These are phyloP conservation scores for Leiothrix lutea DNA, from an alignment of 2,113 vertebrate genomes.

Conservation along the genomic window DNA sequence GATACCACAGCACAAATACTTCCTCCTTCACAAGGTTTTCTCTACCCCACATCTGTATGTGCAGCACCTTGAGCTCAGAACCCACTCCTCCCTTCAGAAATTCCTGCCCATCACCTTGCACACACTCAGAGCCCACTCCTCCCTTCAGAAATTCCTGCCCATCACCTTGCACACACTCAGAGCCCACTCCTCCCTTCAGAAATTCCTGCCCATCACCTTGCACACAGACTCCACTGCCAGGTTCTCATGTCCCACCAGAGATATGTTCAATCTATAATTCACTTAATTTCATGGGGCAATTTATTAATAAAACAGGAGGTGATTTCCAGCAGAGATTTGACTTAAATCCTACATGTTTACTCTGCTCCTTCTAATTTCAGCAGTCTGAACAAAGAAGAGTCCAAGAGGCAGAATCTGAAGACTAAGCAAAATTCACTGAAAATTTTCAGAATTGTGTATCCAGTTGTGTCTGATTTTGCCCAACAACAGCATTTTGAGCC, in stretches of 20 bases:
- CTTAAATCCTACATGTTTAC: constrained; percentile 1
- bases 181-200: not conserved
- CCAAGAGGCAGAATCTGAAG: not conserved
- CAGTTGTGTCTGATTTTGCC: not conserved
- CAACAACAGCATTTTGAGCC: not conserved
- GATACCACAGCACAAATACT: not conserved
- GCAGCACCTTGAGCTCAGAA: not conserved
- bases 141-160: not conserved
- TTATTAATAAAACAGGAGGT: constrained; percentile 25
- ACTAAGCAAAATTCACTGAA: not conserved
- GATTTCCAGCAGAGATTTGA: not conserved
- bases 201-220: not conserved
- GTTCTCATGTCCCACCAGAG: not conserved
- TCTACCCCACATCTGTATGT: fast-evolving
- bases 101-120: not conserved
- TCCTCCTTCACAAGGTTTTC: not conserved
- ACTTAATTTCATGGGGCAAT: not conserved
- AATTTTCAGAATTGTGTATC: not conserved
- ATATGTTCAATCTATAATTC: not conserved
- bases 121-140: not conserved
- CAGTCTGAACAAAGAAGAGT: not conserved
- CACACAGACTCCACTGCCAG: not conserved
- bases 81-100: not conserved
- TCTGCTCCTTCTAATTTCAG: not conserved
- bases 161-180: not conserved